Percentiles rank a stretch among this genome's conserved stretches.
These are phyloP conservation scores for Grallaria varia DNA, from an alignment of 2,113 vertebrate species.

Conservation along the genomic window DNA sequence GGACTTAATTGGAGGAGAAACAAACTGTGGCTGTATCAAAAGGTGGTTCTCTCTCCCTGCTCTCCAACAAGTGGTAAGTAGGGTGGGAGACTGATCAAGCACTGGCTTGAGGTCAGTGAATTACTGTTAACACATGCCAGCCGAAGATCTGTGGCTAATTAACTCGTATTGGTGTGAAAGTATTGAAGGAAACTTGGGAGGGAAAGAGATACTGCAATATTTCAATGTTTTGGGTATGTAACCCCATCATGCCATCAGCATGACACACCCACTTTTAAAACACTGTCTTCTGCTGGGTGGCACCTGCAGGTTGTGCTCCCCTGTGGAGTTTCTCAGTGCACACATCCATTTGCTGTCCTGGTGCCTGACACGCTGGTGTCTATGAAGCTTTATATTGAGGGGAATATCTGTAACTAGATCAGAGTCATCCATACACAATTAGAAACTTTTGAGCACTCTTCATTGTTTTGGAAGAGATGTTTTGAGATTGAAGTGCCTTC, in stretches of 20 bases:
- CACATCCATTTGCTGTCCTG: not conserved
- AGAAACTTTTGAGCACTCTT: not conserved
- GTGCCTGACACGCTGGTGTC: not conserved
- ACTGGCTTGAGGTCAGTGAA: not conserved
- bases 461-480: not conserved
- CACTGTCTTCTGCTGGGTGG: accelerated
- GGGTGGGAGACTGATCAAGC: not conserved
- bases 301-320: not conserved
- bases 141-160: not conserved
- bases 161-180: not conserved
- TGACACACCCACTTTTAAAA: not conserved
- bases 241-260: not conserved
- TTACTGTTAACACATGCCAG: not conserved
- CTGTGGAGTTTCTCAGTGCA: not conserved
- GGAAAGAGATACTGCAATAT: not conserved
- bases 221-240: not conserved
- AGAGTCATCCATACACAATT: not conserved
- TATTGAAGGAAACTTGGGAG: not conserved
- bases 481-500: not conserved
- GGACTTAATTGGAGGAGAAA: not conserved
- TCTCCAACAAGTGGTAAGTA: not conserved
- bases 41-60: not conserved
- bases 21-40: not conserved
- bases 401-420: not conserved
- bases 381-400: not conserved